phyloP scores from a whole-genome alignment of 1,140 invertebrate species.

The Drosophila equinoxialis region DNA sequence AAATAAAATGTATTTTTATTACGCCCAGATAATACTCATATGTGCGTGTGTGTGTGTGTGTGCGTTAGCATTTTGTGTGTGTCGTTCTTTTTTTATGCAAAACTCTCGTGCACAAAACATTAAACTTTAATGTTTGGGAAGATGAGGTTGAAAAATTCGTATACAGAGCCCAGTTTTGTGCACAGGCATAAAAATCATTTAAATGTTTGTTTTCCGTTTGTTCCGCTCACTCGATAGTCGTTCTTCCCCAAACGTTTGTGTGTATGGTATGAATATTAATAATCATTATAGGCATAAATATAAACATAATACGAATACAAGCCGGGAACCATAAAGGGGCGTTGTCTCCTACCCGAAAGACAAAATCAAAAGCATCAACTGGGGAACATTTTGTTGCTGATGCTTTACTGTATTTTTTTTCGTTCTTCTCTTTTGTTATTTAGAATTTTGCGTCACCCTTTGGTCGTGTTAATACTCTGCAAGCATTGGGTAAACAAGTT shows the following conservation, averaged over 20 bases:
- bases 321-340: neutral
- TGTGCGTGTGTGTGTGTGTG: constrained; percentile 8
- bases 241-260: constrained; percentile 39
- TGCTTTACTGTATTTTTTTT: no score
- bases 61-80: neutral
- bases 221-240: constrained; percentile 33
- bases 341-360: constrained; percentile 3
- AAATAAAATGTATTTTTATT: constrained; percentile 67
- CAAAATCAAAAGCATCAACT: constrained; percentile 6
- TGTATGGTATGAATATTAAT: constrained; percentile 57
- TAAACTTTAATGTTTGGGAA: constrained; percentile 61
- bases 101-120: constrained; percentile 60
- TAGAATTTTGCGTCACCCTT: neutral
- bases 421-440: neutral
- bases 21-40: constrained; percentile 19
- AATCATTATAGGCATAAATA: constrained; percentile 60
- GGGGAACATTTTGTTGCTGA: constrained; percentile 1
- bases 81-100: constrained; percentile 42
- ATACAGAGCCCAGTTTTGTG: constrained; percentile 48
- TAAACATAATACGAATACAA: constrained; percentile 38
- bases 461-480: neutral
- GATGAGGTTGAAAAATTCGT: constrained; percentile 23
- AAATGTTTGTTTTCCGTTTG: constrained; percentile 59
- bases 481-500: neutral
- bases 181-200: constrained; percentile 71